Evolutionary conservation across 2,888 invertebrate species (phyloP).

Genomic region (Ecliptopera silaceata): DNA sequence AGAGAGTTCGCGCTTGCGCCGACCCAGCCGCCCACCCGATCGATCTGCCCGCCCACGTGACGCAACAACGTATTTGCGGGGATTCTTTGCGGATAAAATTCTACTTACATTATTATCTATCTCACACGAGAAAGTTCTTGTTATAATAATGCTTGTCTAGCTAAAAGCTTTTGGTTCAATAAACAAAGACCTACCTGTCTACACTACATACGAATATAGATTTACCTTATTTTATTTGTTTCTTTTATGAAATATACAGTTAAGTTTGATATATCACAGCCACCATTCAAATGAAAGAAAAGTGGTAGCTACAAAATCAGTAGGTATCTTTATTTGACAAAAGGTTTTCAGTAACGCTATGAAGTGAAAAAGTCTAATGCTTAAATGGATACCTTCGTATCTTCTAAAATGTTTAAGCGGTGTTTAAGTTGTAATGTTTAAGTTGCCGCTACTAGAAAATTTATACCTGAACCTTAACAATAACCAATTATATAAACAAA

Average conservation of each 20-base stretch:
- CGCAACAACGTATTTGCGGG: conserved; percentile 79
- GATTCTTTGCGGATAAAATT: conserved; percentile 73
- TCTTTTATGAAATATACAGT: background rate
- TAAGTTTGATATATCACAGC: background rate
- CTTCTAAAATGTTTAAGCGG: background rate
- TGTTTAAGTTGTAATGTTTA: background rate
- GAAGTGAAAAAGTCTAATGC: background rate
- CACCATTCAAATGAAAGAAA: background rate
- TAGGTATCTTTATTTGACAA: background rate
- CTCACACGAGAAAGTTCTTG: conserved; percentile 7
- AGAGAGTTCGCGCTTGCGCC: conserved; percentile 74
- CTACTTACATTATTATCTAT: conserved; percentile 39
- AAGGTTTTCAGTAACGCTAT: conserved; percentile 3
- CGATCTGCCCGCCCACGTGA: conserved; percentile 80
- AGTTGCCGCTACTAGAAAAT: background rate
- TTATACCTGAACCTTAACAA: background rate
- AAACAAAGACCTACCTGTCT: background rate
- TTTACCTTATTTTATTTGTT: background rate
- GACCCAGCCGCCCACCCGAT: conserved; percentile 59
- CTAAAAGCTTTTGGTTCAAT: background rate
- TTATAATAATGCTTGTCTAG: background rate
- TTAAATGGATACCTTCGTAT: background rate
- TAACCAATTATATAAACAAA: too few relatives aligned
- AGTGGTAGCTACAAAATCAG: background rate
- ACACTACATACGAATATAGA: too few relatives aligned